Conservation (phyloP, 2,888 invertebrate genomes). For the Eremobia ochroleuca region DNA sequence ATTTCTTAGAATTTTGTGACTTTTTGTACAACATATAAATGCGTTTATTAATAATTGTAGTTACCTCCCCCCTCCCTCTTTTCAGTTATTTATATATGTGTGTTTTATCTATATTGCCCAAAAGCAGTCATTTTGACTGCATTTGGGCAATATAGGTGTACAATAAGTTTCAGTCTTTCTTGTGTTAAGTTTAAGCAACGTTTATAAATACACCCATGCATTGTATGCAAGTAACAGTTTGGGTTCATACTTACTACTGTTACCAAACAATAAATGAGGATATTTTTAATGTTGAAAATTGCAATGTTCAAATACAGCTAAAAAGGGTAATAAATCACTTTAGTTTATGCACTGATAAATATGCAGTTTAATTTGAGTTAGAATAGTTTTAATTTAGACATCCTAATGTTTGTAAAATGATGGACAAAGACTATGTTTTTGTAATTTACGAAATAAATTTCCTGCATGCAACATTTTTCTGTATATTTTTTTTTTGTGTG, state of each 20-base stretch:
- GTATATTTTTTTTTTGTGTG: not conserved
- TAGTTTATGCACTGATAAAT: slow-evolving; percentile 48
- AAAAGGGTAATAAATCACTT: slow-evolving; percentile 33
- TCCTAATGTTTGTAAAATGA: slow-evolving; percentile 16
- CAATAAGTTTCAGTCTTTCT: too few relatives aligned
- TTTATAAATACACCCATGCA: not conserved
- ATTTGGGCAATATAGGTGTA: too few relatives aligned
- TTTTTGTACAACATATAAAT: too few relatives aligned
- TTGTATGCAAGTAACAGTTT: not conserved
- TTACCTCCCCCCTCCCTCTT: too few relatives aligned
- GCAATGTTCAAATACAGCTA: slow-evolving; percentile 10
- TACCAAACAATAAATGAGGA: slow-evolving; percentile 18
- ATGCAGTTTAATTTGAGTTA: slow-evolving; percentile 30
- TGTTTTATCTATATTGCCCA: too few relatives aligned
- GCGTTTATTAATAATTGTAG: too few relatives aligned
- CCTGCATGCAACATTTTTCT: not conserved
- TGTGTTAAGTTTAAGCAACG: not conserved
- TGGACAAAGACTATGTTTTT: not conserved
- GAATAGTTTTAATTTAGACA: slow-evolving; percentile 32
- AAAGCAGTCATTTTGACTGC: too few relatives aligned
- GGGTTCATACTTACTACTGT: not conserved
- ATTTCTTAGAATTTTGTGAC: too few relatives aligned
- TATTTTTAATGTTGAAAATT: slow-evolving; percentile 26
- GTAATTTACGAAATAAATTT: not conserved
- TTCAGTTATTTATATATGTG: too few relatives aligned